Conservation (phyloP, 2,797 vertebrate species). For the Lindbergichthys nudifrons region DNA sequence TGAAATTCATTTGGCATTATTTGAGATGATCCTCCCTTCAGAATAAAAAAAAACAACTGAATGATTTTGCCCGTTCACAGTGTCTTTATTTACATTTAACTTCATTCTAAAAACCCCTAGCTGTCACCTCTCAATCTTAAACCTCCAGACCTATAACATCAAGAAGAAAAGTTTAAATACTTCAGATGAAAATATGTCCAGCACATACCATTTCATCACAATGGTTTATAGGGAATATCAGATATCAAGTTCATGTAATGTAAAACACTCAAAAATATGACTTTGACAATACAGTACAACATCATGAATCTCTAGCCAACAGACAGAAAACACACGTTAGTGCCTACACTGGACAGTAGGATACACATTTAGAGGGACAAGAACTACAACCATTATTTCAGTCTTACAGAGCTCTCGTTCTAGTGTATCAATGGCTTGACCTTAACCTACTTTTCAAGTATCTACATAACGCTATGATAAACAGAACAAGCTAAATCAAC, state of each 20-base stretch:
- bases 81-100: constrained; percentile 45
- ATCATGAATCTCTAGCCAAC: not conserved
- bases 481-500: constrained; percentile 7
- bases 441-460: constrained; percentile 3
- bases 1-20: not conserved
- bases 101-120: not conserved
- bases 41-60: not conserved
- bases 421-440: constrained; percentile 9
- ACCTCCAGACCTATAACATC: not conserved
- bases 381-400: constrained; percentile 9
- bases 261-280: constrained; percentile 7
- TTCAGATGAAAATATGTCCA: constrained; percentile 1
- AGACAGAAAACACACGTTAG: constrained; percentile 5
- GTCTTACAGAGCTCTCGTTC: constrained; percentile 11
- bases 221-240: constrained; percentile 11
- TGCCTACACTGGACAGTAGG: not conserved
- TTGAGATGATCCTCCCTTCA: too few species aligned
- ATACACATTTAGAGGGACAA: constrained; percentile 8
- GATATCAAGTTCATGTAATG: not conserved
- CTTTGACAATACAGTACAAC: constrained; percentile 24
- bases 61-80: constrained; percentile 14
- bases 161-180: not conserved
- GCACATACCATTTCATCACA: too few species aligned
- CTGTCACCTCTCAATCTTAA: not conserved
- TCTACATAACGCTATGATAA: constrained; percentile 2